Base-by-base conservation (phyloP, 2,888 invertebrate species). In the Acrobasis suavella region DNA sequence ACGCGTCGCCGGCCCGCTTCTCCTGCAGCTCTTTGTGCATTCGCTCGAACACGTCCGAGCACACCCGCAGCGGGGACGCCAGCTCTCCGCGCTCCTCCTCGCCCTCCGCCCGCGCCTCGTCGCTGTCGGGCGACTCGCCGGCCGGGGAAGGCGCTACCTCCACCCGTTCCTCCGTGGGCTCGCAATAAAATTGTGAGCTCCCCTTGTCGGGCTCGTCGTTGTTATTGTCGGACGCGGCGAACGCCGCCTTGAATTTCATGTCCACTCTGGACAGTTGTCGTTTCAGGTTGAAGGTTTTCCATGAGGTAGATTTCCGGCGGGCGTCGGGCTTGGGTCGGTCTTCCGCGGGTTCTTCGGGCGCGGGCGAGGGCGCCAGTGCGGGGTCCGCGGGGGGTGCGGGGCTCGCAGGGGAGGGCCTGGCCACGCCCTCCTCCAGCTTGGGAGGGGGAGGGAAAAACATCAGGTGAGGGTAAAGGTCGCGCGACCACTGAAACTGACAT, bases 241-340 rank as follows among this genome's bases (percentile, higher is more conserved):
- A 94, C 56, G 94, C 95, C 75, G 95, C 95, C 82, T 95, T 95
- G 66, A 95, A 88, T 83, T 95, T 96, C 75, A 95, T 91, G 81
- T 96, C 96, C 71, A 96, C 96, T 87, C 94, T 96, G 67, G 96
- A 96, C 73, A 97, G 93, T 87, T 96, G 96, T 73, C 96, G 94
- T 86, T 97, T 97, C 65, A 97, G 92, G 84, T 95, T 96, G 91
- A 96, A 96, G 66, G 94, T 94, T 86, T 96, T 96, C 96, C 96
- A 96, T 64, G 93, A 86, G 69, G 94, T 93, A 42, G 95, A 95
- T 75, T 95, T 95, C 72, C 95, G 93, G 67, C 95, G 86, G 50
- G 85, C 74, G 76, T 93, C 93, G 66, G 88, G 87, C 72, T 83
- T 87, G 67, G 77, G 71, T 16, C 39, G 39, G 12, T 60, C 51